Evolutionary conservation across 1,140 invertebrate species (phyloP).

Genomic region (Drosophila azteca): DNA sequence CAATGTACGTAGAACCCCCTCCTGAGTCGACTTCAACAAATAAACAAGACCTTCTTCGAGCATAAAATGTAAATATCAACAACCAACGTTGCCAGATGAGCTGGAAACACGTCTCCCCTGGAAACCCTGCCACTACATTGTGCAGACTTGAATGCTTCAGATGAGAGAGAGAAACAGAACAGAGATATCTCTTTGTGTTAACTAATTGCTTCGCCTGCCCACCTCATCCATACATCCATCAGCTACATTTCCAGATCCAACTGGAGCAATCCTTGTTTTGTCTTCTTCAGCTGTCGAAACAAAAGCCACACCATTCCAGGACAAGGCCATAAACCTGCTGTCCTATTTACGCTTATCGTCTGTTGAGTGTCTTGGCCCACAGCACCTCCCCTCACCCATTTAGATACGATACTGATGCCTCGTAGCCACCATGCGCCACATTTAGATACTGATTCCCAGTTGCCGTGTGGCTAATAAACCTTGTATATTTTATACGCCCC

Average conservation of each 20-base stretch:
- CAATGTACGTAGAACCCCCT: background rate
- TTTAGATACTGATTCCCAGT: conserved; percentile 15
- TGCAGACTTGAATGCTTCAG: background rate
- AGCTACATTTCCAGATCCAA: too few relatives aligned
- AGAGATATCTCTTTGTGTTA: background rate
- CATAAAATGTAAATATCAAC: conserved; percentile 37
- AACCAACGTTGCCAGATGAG: conserved; percentile 27
- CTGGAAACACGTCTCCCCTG: conserved; percentile 18
- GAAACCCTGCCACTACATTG: background rate
- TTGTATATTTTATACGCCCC: conserved; percentile 36
- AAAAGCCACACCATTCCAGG: too few relatives aligned
- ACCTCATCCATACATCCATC: too few relatives aligned
- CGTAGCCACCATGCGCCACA: background rate
- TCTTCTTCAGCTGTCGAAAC: too few relatives aligned
- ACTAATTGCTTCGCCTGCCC: too few relatives aligned
- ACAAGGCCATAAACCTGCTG: too few relatives aligned
- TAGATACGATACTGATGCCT: too few relatives aligned
- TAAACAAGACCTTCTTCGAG: conserved; percentile 18
- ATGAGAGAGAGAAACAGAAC: background rate
- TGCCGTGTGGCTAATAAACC: conserved; percentile 47
- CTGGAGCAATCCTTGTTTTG: too few relatives aligned
- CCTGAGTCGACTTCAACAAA: conserved; percentile 6
- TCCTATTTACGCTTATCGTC: too few relatives aligned
- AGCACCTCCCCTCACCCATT: too few relatives aligned
- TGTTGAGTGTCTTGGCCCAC: too few relatives aligned